Evolutionary conservation across 2,113 vertebrate species (phyloP).

Genomic region (Zonotrichia leucophrys): DNA sequence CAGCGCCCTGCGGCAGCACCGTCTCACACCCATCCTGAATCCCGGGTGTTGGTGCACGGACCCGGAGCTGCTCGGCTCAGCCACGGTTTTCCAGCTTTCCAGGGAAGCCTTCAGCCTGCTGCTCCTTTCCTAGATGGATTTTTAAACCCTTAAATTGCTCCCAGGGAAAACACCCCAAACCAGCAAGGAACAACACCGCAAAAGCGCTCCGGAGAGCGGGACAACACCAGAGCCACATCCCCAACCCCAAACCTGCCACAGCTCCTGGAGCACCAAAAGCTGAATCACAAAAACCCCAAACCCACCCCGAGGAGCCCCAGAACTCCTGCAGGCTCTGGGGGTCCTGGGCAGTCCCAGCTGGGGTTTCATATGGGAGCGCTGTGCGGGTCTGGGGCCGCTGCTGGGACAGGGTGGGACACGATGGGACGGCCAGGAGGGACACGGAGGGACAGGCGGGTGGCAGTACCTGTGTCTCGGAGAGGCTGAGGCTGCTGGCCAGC

Average conservation of each 20-base stretch:
- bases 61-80: rapidly evolving
- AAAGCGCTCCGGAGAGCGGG: rapidly evolving
- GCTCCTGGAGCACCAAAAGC: rapidly evolving
- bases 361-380: rapidly evolving
- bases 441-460: not conserved
- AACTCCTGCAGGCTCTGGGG: rapidly evolving
- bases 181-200: rapidly evolving
- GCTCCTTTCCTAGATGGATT: not conserved
- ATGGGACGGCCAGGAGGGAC: not conserved
- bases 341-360: not conserved
- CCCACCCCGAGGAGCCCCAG: rapidly evolving
- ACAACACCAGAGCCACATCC: rapidly evolving
- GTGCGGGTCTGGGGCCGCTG: not conserved
- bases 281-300: not conserved
- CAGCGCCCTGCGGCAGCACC: not conserved
- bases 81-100: rapidly evolving
- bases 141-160: rapidly evolving
- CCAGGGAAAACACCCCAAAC: not conserved
- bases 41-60: rapidly evolving
- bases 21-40: not conserved
- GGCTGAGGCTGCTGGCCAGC: constrained; percentile 90
- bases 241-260: rapidly evolving
- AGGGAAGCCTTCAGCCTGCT: rapidly evolving
- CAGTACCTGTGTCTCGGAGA: constrained; percentile 92
- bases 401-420: not conserved